These are phyloP conservation scores for Microchirus variegatus DNA, from an alignment of 2,797 vertebrate species.

Conservation along the genomic window DNA sequence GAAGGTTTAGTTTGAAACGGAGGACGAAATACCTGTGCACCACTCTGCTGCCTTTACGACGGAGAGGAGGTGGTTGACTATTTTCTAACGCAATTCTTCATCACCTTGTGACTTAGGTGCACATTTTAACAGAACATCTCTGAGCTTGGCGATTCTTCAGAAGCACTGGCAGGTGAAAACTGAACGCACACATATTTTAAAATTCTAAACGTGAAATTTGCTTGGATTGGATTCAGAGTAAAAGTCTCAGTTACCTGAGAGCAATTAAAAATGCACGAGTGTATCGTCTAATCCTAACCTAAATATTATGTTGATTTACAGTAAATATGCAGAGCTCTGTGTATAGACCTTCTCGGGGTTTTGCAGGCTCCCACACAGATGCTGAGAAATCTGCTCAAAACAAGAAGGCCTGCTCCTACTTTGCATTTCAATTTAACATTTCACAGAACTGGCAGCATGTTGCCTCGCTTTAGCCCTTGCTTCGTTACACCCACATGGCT, in stretches of 20 bases:
- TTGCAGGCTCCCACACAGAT: constrained; percentile 81
- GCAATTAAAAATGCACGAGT: constrained; percentile 55
- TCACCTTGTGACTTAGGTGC: too few relatives aligned
- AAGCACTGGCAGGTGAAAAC: neutral
- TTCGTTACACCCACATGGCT: constrained; percentile 82
- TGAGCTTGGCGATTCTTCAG: too few relatives aligned
- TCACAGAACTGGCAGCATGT: constrained; percentile 83
- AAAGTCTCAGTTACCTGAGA: constrained; percentile 42
- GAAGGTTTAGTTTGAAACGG: too few relatives aligned
- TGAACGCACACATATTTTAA: neutral
- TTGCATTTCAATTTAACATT: constrained; percentile 87
- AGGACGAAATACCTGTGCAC: too few relatives aligned
- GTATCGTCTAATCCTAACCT: constrained; percentile 68
- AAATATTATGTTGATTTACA: constrained; percentile 76
- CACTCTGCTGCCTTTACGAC: too few relatives aligned
- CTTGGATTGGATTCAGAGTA: constrained; percentile 12
- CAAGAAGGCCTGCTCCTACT: constrained; percentile 78
- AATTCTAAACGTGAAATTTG: neutral
- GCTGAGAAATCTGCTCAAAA: constrained; percentile 82
- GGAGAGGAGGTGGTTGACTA: too few relatives aligned
- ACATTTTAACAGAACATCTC: too few relatives aligned
- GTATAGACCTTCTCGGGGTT: constrained; percentile 73
- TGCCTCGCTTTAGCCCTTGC: constrained; percentile 78
- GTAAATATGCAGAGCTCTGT: constrained; percentile 77
- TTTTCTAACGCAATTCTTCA: too few relatives aligned